Evolutionary conservation across 2,888 invertebrate genomes (phyloP).

Genomic region (Zeuzera pyrina): DNA sequence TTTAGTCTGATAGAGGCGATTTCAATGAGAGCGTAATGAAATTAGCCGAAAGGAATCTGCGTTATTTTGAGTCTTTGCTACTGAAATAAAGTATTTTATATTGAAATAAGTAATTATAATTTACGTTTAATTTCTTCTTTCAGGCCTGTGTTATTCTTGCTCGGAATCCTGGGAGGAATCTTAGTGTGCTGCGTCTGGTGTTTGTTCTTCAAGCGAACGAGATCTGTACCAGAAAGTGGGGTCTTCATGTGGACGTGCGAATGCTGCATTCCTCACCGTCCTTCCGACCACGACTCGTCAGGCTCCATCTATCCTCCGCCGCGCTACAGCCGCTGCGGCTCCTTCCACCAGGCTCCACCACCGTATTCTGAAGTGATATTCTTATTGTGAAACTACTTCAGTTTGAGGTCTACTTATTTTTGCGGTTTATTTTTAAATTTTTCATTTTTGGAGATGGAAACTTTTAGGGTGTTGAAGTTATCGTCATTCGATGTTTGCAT

Average conservation of each 20-base stretch:
- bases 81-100: too few relatives aligned
- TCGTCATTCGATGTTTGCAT: conserved; percentile 9
- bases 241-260: conserved; percentile 44
- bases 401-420: conserved; percentile 24
- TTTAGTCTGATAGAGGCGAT: too few relatives aligned
- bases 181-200: conserved; percentile 80
- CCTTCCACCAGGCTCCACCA: conserved; percentile 86
- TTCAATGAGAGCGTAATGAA: too few relatives aligned
- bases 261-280: conserved; percentile 55
- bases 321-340: conserved; percentile 87
- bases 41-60: too few relatives aligned
- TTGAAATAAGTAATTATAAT: too few relatives aligned
- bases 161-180: conserved; percentile 78
- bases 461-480: conserved; percentile 12
- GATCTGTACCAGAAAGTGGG: conserved; percentile 27
- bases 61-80: too few relatives aligned
- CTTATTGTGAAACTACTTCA: conserved; percentile 22
- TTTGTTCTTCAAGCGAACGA: conserved; percentile 44
- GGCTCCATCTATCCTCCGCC: conserved; percentile 88
- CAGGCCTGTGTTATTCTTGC: conserved; percentile 79
- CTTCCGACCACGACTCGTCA: conserved; percentile 84
- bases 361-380: conserved; percentile 85
- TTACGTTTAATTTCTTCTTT: conserved; percentile 11
- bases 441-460: conserved; percentile 6
- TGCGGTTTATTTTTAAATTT: conserved; percentile 20